These are phyloP conservation scores for Ormyrus thymus DNA, from an alignment of 2,888 invertebrate genomes.

Conservation along the genomic window DNA sequence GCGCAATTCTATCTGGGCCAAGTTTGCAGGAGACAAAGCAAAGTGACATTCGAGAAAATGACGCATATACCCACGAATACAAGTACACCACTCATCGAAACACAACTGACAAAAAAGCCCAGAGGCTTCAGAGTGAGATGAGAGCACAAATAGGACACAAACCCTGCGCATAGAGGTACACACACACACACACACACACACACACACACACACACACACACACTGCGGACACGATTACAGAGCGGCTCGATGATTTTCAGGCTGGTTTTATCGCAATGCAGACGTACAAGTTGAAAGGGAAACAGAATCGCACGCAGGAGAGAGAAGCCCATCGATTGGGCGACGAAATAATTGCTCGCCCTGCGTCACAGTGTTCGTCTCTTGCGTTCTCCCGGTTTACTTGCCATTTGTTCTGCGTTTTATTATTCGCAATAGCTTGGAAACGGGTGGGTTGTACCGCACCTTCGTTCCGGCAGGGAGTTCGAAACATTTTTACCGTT, in stretches of 20 bases:
- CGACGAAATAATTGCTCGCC: conserved; percentile 26
- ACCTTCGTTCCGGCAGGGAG: not conserved
- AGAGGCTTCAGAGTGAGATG: no score
- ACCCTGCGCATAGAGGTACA: conserved; percentile 2
- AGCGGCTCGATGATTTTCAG: conserved; percentile 30
- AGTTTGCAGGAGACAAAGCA: no score
- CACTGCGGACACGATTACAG: not conserved
- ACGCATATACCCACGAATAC: no score
- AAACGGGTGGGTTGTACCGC: not conserved
- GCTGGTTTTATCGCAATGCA: conserved; percentile 22
- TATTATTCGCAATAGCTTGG: not conserved
- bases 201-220: not conserved
- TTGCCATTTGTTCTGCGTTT: conserved; percentile 5
- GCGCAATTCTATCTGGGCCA: no score
- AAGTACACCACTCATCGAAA: no score
- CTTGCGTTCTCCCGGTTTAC: no score
- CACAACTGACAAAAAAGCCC: no score
- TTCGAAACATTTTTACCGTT: conserved; percentile 28
- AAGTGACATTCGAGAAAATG: no score
- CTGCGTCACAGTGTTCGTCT: no score
- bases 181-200: not conserved
- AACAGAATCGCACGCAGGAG: not conserved
- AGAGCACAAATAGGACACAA: no score
- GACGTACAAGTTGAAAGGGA: conserved; percentile 16
- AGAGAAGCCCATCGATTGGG: conserved; percentile 21